Base-by-base conservation (phyloP, 2,888 invertebrate species). In the Xanthia togata region DNA sequence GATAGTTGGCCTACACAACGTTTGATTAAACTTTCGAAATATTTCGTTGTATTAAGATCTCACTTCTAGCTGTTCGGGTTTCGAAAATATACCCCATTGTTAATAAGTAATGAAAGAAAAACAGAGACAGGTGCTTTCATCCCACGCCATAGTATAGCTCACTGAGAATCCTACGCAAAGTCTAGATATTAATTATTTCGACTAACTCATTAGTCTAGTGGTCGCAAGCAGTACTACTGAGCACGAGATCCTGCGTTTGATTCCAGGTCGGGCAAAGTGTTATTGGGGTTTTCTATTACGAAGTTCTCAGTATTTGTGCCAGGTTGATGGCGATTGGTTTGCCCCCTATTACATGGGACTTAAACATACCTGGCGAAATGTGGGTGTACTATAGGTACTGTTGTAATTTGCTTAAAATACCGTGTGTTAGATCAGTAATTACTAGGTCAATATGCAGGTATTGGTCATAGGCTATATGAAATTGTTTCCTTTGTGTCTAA, bases 71-170 rank as follows among this genome's bases (percentile, higher is more conserved):
- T 76, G 38, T 47, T 12, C 12, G 35, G 38, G 17, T 12, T 65
- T 60, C 35, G 44, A 38, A 70, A 76, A 67, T 60, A 68, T 44
- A 35, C 23, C 14, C 8, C 17, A 65, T 53, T 73, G 50, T 50
- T 26, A 59, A 53, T 65, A 41, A n/a, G n/a, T 31, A 41, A 60
- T 60, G n/a, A 60, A 67, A 60, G 23, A 44, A 60, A 59, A 73
- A 65, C 41, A 44, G 11, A 44, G n/a, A 12, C 73, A 65, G 73
- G 50, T 72, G 41, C 11, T n/a, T 41, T n/a, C 20, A 41, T 50
- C 20, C 50, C 38, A 76, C 59, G n/a, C 38, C 38, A 17, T 2
- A 63, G 4, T 14, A n/a, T 63, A n/a, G 0, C 8, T 17, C 2
- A 41, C n/a, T 11, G 9, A 41, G 9, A 9, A 41, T n/a, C 41